These are phyloP conservation scores for Habrosyne pyritoides DNA, from an alignment of 2,888 invertebrate species.

Conservation along the genomic window DNA sequence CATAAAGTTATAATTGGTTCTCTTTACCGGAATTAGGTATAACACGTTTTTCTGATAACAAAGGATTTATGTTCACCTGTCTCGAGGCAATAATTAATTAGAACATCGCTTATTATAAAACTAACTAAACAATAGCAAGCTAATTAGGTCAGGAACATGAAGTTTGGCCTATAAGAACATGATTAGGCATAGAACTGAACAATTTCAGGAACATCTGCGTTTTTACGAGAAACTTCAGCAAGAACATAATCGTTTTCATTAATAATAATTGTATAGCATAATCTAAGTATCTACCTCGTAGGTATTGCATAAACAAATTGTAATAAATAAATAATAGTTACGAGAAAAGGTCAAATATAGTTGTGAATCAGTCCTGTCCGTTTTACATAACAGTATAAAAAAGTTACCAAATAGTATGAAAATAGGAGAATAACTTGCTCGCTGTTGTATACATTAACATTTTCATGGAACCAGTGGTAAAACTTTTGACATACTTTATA, in stretches of 20 bases:
- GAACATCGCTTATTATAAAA: slow-evolving; percentile 12
- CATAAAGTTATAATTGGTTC: not conserved
- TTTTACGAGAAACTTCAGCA: not conserved
- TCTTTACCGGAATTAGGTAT: not conserved
- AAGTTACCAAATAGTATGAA: not conserved
- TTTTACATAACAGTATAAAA: not conserved
- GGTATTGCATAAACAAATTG: not conserved
- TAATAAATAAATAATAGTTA: not conserved
- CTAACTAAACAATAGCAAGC: slow-evolving; percentile 13
- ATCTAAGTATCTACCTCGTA: not conserved
- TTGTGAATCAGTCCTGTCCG: not conserved
- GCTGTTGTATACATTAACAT: slow-evolving; percentile 27
- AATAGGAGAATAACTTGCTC: slow-evolving; percentile 28
- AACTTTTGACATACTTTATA: slow-evolving; percentile 39
- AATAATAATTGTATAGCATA: not conserved
- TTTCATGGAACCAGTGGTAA: slow-evolving; percentile 32
- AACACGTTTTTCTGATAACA: slow-evolving; percentile 16
- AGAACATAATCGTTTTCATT: not conserved
- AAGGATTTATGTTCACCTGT: slow-evolving; percentile 9
- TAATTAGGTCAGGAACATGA: slow-evolving; percentile 16
- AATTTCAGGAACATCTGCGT: not conserved
- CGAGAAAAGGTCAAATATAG: not conserved
- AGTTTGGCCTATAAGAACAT: slow-evolving; percentile 8
- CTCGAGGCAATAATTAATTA: slow-evolving; percentile 15
- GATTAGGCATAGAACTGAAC: not conserved